A percentile compares a stretch with the other conserved stretches of the same genome.
Evolutionary conservation across 2,113 vertebrate species (phyloP).

Genomic region (Hypocryptadius cinnamomeus): DNA sequence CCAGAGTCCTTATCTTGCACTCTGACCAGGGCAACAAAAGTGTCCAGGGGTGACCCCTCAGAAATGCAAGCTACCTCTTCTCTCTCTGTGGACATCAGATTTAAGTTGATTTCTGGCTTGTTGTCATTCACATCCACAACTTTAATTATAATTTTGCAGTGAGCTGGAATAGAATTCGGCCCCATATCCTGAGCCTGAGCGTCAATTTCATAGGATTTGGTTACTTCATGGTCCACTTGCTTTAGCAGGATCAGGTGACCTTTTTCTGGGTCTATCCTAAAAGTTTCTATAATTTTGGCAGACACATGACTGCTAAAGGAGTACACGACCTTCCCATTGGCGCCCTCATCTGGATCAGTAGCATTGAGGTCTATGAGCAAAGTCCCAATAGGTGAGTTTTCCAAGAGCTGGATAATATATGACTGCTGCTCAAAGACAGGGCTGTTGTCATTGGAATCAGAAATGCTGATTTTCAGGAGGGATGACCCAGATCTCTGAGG

Average conservation of each 20-base stretch:
- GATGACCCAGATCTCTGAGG: constrained; percentile 90
- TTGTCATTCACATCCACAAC: constrained; percentile 96
- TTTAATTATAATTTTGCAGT: constrained; percentile 94
- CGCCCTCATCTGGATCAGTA: constrained; percentile 97
- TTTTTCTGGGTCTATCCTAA: constrained; percentile 86
- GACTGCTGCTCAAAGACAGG: constrained; percentile 86
- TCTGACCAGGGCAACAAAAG: constrained; percentile 90
- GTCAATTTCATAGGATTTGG: constrained; percentile 90
- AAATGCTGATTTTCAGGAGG: constrained; percentile 88
- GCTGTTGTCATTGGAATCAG: constrained; percentile 98
- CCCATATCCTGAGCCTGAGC: constrained; percentile 94
- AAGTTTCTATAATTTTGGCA: constrained; percentile 87
- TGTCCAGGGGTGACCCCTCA: constrained; percentile 86
- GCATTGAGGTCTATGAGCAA: constrained; percentile 92
- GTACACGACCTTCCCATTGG: constrained; percentile 91
- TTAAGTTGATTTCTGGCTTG: constrained; percentile 93
- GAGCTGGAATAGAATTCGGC: constrained; percentile 94
- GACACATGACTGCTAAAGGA: constrained; percentile 93
- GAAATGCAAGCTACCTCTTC: constrained; percentile 91
- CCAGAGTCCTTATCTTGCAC: constrained; percentile 94
- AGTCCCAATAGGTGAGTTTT: constrained; percentile 85
- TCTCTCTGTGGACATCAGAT: constrained; percentile 90
- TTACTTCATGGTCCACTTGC: constrained; percentile 88
- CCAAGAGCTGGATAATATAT: constrained; percentile 81
- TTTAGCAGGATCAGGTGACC: constrained; percentile 89